Percentiles rank a stretch among this genome's conserved stretches.
Conservation (phyloP, 2,888 invertebrate species). For the Oxycera nigricornis region DNA sequence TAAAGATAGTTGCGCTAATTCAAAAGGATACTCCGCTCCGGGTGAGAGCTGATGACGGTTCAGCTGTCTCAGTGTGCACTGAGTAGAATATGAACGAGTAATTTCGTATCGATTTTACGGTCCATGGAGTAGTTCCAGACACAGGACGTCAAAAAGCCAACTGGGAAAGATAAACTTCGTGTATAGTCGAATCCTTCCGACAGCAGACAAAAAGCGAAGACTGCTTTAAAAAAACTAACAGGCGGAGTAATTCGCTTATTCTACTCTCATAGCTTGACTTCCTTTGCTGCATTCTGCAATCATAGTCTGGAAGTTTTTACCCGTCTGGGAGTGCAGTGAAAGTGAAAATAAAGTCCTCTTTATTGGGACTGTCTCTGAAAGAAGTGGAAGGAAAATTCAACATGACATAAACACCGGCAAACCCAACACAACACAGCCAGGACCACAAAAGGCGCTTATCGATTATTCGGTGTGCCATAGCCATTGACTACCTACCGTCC, state of each 20-base stretch:
- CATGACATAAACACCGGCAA: too few relatives aligned
- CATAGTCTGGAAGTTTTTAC: background rate
- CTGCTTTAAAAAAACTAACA: background rate
- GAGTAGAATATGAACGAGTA: background rate
- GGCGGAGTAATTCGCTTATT: background rate
- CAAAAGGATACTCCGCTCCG: too few relatives aligned
- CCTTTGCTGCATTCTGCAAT: background rate
- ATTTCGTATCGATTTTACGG: slow-evolving; percentile 28
- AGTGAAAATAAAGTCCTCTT: background rate
- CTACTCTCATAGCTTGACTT: background rate
- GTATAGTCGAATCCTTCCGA: background rate
- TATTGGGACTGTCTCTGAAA: background rate
- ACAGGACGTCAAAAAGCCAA: background rate
- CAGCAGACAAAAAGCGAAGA: background rate
- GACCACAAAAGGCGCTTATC: background rate
- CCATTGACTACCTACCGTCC: background rate
- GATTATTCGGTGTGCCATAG: background rate
- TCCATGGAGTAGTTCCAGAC: background rate
- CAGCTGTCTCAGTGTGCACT: too few relatives aligned
- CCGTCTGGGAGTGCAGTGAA: background rate
- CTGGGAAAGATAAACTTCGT: background rate
- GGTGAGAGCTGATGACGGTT: too few relatives aligned
- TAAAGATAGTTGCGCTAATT: background rate
- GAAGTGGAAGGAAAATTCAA: background rate
- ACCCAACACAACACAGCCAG: background rate